Evolutionary conservation across 2,888 invertebrate species (phyloP), one percentile per base, ranked within the genome.

Genomic region (Rhogogaster chlorosoma): DNA sequence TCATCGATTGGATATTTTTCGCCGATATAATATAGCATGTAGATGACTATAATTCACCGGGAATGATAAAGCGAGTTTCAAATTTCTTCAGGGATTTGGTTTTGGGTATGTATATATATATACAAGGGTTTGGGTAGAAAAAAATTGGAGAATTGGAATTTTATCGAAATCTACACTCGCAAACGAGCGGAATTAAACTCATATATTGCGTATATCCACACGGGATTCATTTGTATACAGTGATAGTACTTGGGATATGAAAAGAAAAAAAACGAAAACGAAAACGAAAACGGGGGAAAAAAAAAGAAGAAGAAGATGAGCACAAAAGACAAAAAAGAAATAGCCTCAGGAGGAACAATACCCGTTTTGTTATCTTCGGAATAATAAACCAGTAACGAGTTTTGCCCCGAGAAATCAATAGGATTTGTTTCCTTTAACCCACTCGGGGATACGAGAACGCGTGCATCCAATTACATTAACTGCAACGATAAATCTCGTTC

Each of bases 381-480:
- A 73, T 73, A 73, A 73, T 73, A 77, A 77, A 77, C 53, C 71
- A 42, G 77, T 77, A 77, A 77, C 77, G 29, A 77, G 77, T 77
- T 77, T 77, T 53, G 53, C 77, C 29, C 29, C 38, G 53, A 29
- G 77, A 53, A 77, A 77, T 77, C 77, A 77, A 77, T 77, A 53
- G 49, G 49, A 77, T 49, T 45, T 77, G 77, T 38, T 73, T 18
- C 32, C 67, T 67, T 10, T 32, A 67, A 32, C 45, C 45, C 42
- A 38, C 49, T 75, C 6, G 26, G 26, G 12, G 6, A n/a, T 57
- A 36, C 0, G 77, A 53, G 32, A 78, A 49, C 22, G n/a, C 83
- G 42, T 67, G 83, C 83, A 67, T 83, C 83, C 83, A 83, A 67
- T 83, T 83, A 83, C 83, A 83, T 83, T 83, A 83, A 83, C 67